phyloP scores from a whole-genome alignment of 2,113 vertebrate genomes.

The Mobula birostris region DNA sequence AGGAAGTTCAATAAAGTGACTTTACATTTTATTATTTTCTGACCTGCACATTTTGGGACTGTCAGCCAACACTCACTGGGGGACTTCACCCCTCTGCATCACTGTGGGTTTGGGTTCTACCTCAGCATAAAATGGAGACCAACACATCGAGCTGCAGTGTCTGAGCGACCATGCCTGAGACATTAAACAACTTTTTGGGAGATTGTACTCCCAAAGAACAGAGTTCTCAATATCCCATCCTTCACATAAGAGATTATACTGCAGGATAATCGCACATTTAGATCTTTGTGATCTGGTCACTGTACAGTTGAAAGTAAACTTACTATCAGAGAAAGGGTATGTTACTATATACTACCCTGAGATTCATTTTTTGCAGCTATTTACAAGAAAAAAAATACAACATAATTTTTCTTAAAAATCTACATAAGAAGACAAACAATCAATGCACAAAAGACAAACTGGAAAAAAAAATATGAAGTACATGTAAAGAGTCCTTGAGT shows the following conservation, averaged over 20 bases:
- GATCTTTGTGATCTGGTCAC: background rate
- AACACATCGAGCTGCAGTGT: background rate
- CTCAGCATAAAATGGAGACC: background rate
- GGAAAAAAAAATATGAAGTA: no score
- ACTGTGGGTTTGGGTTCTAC: background rate
- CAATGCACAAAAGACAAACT: no score
- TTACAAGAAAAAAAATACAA: no score
- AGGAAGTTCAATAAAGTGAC: background rate
- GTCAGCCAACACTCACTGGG: background rate
- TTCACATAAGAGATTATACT: background rate
- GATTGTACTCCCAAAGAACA: background rate
- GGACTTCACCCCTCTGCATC: background rate
- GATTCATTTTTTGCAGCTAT: no score
- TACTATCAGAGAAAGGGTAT: no score
- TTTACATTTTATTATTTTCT: no score
- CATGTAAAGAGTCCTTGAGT: no score
- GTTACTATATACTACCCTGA: no score
- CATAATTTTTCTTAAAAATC: no score
- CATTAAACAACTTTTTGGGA: background rate
- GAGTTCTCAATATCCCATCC: background rate
- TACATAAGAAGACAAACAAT: no score
- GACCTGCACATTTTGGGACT: background rate
- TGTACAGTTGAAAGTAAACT: no score
- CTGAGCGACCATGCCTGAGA: background rate
- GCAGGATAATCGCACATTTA: background rate